Evolutionary conservation across 2,113 vertebrate species (phyloP), one percentile per base, ranked within the genome.

Genomic region (Catagonus wagneri): DNA sequence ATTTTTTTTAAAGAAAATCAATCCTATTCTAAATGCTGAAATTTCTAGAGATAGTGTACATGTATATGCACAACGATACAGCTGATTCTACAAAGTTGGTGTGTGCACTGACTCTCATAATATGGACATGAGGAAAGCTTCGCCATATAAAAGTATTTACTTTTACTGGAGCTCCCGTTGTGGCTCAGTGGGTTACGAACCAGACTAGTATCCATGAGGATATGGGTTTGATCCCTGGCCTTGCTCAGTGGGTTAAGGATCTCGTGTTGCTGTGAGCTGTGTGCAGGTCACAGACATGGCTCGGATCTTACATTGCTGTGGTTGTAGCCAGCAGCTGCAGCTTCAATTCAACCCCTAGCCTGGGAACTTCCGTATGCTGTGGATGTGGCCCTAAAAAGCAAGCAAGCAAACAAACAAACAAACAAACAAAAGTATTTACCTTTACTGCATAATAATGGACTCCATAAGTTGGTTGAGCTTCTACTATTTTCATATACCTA

Each of bases 371-470:
- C 44, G 8, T 8, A 44, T 44, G 44, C 44, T 8, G 44, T 44
- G 44, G 44, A 8, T 44, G 44, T 44, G 44, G 44, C 44, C 44
- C 44, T 44, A 44, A 44, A 44, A 44, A 44, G 44, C 44, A 44
- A 44, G n/a, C n/a, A n/a, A n/a, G n/a, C n/a, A n/a, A n/a, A n/a
- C n/a, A n/a, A 44, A 44, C 4, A 44, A 44, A 44, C 4, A 44
- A 44, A 44, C 4, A 44, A 44, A 44, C 4, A 58, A 39, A 89
- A 87, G 84, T 63, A 98, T 96, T 99, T 98, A 99, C 99, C 99
- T 99, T 99, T 96, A 99, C 99, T 98, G 99, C 99, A 90, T 99
- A 99, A 97, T 99, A 99, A 99, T 99, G 99, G 97, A 99, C 99
- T 98, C 99, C 99, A 63, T 99, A 99, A 89, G 99, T 99, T 71